Base-by-base conservation (phyloP, 2,888 invertebrate species). In the Glyphotaelius pellucidus region DNA sequence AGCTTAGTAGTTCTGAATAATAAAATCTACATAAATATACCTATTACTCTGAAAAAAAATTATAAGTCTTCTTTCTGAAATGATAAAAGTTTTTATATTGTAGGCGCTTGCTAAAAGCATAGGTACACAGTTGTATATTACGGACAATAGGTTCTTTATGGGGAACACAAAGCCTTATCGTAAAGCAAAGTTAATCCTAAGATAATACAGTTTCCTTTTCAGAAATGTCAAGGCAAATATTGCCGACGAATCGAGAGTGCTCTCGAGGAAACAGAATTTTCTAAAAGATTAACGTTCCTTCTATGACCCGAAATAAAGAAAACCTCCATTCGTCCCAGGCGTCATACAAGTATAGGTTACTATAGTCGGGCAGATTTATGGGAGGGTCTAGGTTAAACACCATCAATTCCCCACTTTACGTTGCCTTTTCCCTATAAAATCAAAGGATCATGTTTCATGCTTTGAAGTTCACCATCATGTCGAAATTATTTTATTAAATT, bases 371-470 rank as follows among this genome's bases (percentile, higher is more conserved):
- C 90, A 90, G 92, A 92, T 92, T 92, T 92, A 92, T 92, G 67
- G 42, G 15, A 88, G 89, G 92, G 92, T 80, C 35, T 52, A 79
- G 90, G 92, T 92, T 85, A 92, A 92, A 92, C 90, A 92, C 86
- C 84, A 92, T 92, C 92, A 92, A 92, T 92, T 90, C 85, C 79
- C 52, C 80, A 80, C 91, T 91, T 91, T 91, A 91, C 87, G 91
- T 67, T 86, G 38, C 86, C 86, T 42, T 86, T 86, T 86, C 35
- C 86, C 86, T 86, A 86, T 86, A 86, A 86, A 86, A 86, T 86
- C 86, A 86, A 42, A n/a, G 86, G 47, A 30, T 86, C 35, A 35
- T 86, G 35, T 86, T 86, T 86, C 86, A 42, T 42, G 86, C 42
- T 86, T 86, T 86, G 38, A 86, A 86, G 86, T 86, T 42, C 42